Evolutionary conservation across 2,113 vertebrate genomes (phyloP).

Genomic region (Xyrauchen texanus): DNA sequence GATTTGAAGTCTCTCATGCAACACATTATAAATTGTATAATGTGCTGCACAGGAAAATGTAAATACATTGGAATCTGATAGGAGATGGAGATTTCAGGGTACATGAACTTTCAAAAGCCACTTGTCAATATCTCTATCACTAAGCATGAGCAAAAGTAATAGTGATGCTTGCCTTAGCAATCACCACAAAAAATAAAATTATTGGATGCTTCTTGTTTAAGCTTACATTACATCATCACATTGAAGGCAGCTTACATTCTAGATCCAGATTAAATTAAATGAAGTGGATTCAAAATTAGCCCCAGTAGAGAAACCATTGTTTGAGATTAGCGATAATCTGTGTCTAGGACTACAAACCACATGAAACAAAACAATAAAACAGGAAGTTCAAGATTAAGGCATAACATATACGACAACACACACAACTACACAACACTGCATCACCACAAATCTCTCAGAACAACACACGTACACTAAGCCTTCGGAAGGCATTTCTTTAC

Average conservation of each 20-base stretch:
- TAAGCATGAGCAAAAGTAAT: background rate
- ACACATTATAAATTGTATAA: no score
- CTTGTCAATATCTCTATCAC: background rate
- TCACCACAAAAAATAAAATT: constrained; percentile 1
- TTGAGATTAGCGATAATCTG: constrained; percentile 9
- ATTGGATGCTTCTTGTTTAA: constrained; percentile 19
- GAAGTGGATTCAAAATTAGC: constrained; percentile 27
- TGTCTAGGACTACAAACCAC: background rate
- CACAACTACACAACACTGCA: background rate
- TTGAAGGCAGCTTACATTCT: background rate
- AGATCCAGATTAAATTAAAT: constrained; percentile 21
- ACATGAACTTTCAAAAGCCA: no score
- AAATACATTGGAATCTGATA: no score
- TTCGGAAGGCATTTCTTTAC: constrained; percentile 43
- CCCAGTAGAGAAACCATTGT: constrained; percentile 17
- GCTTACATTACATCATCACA: constrained; percentile 27
- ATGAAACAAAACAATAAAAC: constrained; percentile 9
- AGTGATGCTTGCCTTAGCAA: background rate
- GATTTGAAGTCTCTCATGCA: no score
- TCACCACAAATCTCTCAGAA: constrained; percentile 22
- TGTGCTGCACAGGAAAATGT: no score
- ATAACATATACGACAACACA: background rate
- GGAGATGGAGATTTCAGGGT: no score
- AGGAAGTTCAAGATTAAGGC: background rate
- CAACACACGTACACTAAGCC: constrained; percentile 33